These are phyloP conservation scores for Muntiacus muntjak DNA, from an alignment of 2,113 vertebrate species.

Conservation along the genomic window DNA sequence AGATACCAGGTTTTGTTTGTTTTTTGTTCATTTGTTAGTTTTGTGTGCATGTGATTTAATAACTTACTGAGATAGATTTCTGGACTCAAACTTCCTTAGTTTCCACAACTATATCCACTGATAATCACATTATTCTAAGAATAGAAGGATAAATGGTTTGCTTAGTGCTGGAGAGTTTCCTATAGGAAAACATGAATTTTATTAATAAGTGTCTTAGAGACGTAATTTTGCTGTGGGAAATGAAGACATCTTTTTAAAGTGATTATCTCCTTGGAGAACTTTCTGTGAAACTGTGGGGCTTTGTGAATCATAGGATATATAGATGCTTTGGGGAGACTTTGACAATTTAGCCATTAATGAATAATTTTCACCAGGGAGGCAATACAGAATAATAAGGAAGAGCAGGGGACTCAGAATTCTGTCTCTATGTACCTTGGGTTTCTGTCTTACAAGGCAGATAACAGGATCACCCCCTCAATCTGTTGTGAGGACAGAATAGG, in stretches of 20 bases:
- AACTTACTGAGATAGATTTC: background rate
- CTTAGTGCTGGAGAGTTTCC: background rate
- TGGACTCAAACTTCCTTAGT: background rate
- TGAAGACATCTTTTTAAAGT: background rate
- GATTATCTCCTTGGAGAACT: background rate
- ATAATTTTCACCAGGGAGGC: background rate
- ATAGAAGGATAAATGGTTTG: background rate
- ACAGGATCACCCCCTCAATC: accelerated
- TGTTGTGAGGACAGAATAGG: accelerated
- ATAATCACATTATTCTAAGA: constrained; percentile 8
- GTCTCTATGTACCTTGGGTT: accelerated
- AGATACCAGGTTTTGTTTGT: background rate
- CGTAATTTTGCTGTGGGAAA: background rate
- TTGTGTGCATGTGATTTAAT: background rate
- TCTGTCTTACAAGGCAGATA: too few species aligned
- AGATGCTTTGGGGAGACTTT: background rate
- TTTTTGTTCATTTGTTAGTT: background rate
- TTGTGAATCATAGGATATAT: background rate
- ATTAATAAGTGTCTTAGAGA: background rate
- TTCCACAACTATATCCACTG: background rate
- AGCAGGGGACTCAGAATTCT: accelerated
- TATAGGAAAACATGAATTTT: background rate
- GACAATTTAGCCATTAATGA: background rate
- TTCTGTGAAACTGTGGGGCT: background rate
- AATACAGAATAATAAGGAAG: background rate